phyloP scores from a whole-genome alignment of 2,888 invertebrate species.

The Lasiommata megera region DNA sequence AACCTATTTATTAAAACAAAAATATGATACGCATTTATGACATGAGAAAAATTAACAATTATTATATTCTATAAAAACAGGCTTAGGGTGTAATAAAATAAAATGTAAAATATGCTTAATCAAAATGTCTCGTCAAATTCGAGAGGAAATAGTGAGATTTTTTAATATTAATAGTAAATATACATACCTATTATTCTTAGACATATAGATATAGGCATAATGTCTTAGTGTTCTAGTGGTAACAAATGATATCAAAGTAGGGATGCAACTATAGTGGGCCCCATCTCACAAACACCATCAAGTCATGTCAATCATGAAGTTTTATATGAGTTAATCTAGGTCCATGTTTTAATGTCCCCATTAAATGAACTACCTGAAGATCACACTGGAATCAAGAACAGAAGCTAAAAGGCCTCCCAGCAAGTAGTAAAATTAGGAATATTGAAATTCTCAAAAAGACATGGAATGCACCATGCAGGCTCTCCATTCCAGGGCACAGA shows the following conservation, averaged over 20 bases:
- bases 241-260: conserved; percentile 25
- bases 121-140: conserved; percentile 36
- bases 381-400: conserved; percentile 91
- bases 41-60: too few relatives aligned
- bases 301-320: too few relatives aligned
- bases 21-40: too few relatives aligned
- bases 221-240: conserved; percentile 16
- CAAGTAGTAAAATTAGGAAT: conserved; percentile 85
- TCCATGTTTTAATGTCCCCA: too few relatives aligned
- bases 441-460: conserved; percentile 87
- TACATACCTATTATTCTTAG: conserved; percentile 34
- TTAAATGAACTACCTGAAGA: too few relatives aligned
- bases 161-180: conserved; percentile 38
- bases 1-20: neutral
- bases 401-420: conserved; percentile 86
- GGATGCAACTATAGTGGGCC: neutral
- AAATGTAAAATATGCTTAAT: conserved; percentile 19
- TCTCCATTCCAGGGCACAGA: conserved; percentile 93
- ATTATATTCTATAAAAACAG: neutral
- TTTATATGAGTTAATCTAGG: too few relatives aligned
- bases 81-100: neutral
- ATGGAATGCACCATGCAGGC: conserved; percentile 92
- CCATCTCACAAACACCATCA: neutral
- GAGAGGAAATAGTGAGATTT: conserved; percentile 67
- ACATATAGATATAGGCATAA: conserved; percentile 33